Evolutionary conservation across 2,797 vertebrate species (phyloP).

Genomic region (Enoplosus armatus): DNA sequence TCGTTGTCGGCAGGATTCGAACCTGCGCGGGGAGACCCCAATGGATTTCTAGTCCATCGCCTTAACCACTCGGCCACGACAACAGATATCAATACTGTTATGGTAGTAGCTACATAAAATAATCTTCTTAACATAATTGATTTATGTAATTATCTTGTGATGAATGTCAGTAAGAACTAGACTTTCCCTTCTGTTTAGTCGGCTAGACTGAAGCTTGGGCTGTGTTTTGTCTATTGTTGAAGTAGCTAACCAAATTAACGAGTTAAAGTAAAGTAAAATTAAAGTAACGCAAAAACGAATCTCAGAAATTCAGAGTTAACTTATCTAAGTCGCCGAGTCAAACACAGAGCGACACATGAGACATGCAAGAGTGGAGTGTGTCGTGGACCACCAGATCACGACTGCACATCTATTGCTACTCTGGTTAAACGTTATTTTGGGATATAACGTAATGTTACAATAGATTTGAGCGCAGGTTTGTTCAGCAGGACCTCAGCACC

Average conservation of each 20-base stretch:
- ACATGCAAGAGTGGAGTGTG: not conserved
- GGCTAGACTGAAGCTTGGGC: no score
- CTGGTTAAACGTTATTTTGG: not conserved
- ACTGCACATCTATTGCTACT: not conserved
- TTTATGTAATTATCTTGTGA: not conserved
- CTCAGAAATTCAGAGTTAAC: not conserved
- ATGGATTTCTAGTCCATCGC: constrained; percentile 58
- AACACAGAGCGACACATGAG: not conserved
- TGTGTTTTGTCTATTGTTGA: not conserved
- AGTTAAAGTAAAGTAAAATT: no score
- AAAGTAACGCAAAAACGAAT: not conserved
- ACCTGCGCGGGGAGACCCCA: constrained; percentile 48
- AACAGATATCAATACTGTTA: no score
- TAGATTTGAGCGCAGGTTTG: not conserved
- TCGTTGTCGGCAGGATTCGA: constrained; percentile 57
- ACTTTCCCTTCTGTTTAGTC: not conserved
- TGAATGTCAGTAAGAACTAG: not conserved
- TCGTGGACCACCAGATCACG: not conserved
- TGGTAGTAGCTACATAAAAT: no score
- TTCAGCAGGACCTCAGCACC: not conserved
- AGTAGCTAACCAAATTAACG: not conserved
- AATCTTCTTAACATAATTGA: no score
- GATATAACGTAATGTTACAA: not conserved
- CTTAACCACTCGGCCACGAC: constrained; percentile 60
- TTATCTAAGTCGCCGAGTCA: not conserved